These are phyloP conservation scores for Pterostichus niger DNA, from an alignment of 2,888 invertebrate genomes.

Conservation along the genomic window DNA sequence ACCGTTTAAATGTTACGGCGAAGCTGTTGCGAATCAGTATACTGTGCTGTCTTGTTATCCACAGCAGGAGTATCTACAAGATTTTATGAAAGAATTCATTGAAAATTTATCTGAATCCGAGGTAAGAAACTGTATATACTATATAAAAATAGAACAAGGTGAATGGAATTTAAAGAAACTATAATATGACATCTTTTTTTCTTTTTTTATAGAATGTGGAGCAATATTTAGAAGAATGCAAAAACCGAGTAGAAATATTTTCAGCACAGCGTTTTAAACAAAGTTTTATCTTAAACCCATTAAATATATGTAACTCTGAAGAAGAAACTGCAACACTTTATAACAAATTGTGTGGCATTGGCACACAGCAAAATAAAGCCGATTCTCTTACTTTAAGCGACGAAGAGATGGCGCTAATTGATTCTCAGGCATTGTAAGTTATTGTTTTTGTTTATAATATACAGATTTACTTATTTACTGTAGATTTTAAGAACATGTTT, in stretches of 20 bases:
- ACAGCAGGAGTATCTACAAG: constrained; percentile 78
- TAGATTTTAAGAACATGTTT: constrained; percentile 24
- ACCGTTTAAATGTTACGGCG: constrained; percentile 78
- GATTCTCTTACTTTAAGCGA: constrained; percentile 60
- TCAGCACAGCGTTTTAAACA: constrained; percentile 1
- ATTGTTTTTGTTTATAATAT: not conserved
- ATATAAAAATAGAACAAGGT: no score
- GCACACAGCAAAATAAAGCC: constrained; percentile 15
- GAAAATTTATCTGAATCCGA: constrained; percentile 70
- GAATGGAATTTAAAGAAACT: no score
- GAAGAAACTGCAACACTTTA: not conserved
- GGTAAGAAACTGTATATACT: no score
- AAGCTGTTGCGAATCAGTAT: constrained; percentile 82
- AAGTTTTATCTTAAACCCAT: not conserved
- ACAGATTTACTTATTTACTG: constrained; percentile 11
- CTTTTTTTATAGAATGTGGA: constrained; percentile 71
- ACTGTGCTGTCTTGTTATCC: constrained; percentile 83
- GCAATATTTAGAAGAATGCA: constrained; percentile 71
- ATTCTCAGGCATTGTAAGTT: constrained; percentile 53
- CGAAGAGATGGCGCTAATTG: constrained; percentile 64
- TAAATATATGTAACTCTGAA: constrained; percentile 7
- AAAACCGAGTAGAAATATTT: constrained; percentile 70
- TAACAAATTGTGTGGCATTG: constrained; percentile 27
- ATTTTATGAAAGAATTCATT: constrained; percentile 77
- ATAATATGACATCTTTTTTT: not conserved